Percentiles rank a stretch among this genome's conserved stretches.
phyloP scores from a whole-genome alignment of 35 echinoderm and acorn worm genomes.

The Stichopus chloronotus region DNA sequence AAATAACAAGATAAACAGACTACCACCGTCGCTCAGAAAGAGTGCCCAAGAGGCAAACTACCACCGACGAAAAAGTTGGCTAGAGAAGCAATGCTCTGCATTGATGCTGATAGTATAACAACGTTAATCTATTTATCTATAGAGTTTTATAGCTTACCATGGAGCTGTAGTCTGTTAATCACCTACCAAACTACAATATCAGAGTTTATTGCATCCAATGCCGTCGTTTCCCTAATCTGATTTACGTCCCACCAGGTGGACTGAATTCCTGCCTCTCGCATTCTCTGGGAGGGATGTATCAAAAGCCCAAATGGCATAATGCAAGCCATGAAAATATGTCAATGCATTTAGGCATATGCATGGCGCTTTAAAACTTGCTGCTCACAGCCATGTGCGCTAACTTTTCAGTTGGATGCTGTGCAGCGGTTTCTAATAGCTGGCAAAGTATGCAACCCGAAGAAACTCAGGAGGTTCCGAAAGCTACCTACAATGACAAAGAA shows the following conservation, averaged over 20 bases:
- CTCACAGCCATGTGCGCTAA: too few relatives aligned
- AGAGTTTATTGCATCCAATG: conserved; percentile 24
- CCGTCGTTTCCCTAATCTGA: conserved; percentile 42
- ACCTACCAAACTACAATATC: conserved; percentile 14
- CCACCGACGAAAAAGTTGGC: neutral
- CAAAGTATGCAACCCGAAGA: too few relatives aligned
- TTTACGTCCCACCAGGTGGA: conserved; percentile 50
- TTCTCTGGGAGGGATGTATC: conserved; percentile 40
- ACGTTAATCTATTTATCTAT: neutral
- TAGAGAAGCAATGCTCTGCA: neutral
- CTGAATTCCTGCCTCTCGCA: conserved; percentile 23
- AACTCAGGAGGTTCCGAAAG: too few relatives aligned
- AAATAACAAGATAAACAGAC: neutral
- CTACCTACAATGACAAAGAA: too few relatives aligned
- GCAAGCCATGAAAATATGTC: neutral
- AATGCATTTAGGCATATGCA: neutral
- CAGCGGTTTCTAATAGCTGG: too few relatives aligned
- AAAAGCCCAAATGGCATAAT: neutral
- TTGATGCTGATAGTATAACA: neutral
- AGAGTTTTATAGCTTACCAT: conserved; percentile 1
- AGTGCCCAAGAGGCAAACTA: neutral
- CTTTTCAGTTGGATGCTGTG: too few relatives aligned
- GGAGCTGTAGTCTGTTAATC: neutral
- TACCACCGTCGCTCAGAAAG: neutral
- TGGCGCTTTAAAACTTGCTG: neutral